Conservation (phyloP, 1,140 invertebrate species). For the Pachypeltis micranthus region DNA sequence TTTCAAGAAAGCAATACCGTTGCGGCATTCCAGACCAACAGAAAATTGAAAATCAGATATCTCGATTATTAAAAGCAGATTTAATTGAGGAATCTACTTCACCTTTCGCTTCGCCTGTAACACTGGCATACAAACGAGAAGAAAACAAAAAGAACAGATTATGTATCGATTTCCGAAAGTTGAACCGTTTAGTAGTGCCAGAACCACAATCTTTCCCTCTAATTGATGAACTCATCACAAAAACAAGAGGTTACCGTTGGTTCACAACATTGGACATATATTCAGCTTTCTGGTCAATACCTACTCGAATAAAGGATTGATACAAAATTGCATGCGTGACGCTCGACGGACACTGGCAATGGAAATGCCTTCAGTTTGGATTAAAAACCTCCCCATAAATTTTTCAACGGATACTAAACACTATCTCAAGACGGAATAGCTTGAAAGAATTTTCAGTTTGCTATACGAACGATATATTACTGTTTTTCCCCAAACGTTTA, state of each 20-base stretch:
- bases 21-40: constrained; percentile 12
- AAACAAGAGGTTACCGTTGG: constrained; percentile 18
- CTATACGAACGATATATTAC: constrained; percentile 27
- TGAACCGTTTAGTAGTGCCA: constrained; percentile 18
- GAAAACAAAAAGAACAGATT: no score
- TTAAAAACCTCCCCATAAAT: constrained; percentile 34
- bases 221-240: constrained; percentile 20
- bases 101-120: no score
- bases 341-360: constrained; percentile 22
- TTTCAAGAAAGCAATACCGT: constrained; percentile 15
- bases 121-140: no score
- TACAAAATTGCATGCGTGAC: constrained; percentile 25
- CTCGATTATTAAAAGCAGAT: no score
- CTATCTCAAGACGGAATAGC: constrained; percentile 36
- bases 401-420: constrained; percentile 33
- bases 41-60: no score
- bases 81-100: no score
- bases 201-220: no score
- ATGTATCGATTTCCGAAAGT: no score
- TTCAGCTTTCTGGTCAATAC: no score
- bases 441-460: no score
- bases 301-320: no score
- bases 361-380: constrained; percentile 26
- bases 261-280: no score
- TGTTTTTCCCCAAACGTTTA: constrained; percentile 24